Base-by-base conservation (phyloP, 1,140 invertebrate genomes). In the Ganaspis sp. region DNA sequence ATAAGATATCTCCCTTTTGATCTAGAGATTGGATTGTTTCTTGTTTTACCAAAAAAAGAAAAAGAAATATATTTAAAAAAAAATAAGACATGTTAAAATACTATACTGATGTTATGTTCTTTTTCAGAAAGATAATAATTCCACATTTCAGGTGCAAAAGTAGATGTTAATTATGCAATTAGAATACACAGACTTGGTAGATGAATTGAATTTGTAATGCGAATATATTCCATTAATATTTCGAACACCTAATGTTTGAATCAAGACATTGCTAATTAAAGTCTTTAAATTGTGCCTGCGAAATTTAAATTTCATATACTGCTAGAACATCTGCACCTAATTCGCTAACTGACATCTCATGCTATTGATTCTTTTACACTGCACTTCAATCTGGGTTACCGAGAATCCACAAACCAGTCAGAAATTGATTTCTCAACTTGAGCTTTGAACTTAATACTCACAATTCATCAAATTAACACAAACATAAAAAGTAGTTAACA, bases 331-430 rank as follows among this genome's bases (percentile, higher is more conserved):
- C 45, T 29, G 21, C 21, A 64, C 23, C 21, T 64, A 26, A 64
- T 64, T 64, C 54, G 12, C 23, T 2, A 64, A 64, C 54, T 64
- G 54, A 49, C 45, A 49, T 49, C 54, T 23, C 15, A 11, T 64
- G 21, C 21, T 64, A 64, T 64, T 64, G 54, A 64, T 64, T 64
- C 54, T 64, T 29, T 29, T 29, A 64, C 12, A 29, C 54, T n/a
- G 23, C 23, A 29, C 54, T 29, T 29, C 54, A 64, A 64, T 64
- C 54, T 64, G 21, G 54, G 54, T 64, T 64, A 64, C 54, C 54
- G 9, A 29, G 54, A 64, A 64, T 64, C 54, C 23, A 64, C 54
- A 64, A 64, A 64, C 23, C 21, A 64, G 54, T 26, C 4, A 64
- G 21, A 29, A 64, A 64, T 64, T 26, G 21, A 64, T 64, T 64